Evolutionary conservation across 2,113 vertebrate species (phyloP).

Genomic region (Camelus dromedarius): DNA sequence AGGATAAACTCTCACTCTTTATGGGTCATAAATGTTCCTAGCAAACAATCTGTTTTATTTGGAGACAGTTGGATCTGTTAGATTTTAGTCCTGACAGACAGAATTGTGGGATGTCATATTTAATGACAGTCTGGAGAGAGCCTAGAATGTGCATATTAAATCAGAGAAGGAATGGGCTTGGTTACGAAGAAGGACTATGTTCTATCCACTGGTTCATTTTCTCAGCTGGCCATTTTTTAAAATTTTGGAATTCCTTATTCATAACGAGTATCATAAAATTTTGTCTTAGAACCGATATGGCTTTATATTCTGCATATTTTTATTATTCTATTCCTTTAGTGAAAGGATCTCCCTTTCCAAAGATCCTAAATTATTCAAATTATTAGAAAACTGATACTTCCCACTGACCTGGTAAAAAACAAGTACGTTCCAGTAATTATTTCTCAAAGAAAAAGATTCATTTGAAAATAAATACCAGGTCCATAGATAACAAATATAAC

Average conservation of each 20-base stretch:
- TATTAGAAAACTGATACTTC: not conserved
- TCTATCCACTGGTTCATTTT: not conserved
- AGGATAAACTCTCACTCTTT: constrained; percentile 88
- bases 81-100: constrained; percentile 85
- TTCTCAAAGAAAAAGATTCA: not conserved
- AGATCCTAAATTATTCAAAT: constrained; percentile 10
- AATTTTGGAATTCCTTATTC: not conserved
- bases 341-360: not conserved
- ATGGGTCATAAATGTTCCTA: constrained; percentile 86
- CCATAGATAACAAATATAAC: not conserved
- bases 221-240: not conserved
- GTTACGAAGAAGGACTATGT: constrained; percentile 72
- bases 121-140: constrained; percentile 76
- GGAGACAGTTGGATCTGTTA: constrained; percentile 87
- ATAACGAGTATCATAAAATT: not conserved
- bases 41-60: constrained; percentile 89
- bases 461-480: not conserved
- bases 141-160: constrained; percentile 77
- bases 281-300: not conserved
- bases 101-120: constrained; percentile 83
- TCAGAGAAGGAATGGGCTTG: constrained; percentile 69
- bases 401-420: not conserved
- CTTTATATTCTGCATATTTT: not conserved
- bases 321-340: not conserved
- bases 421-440: not conserved